Conservation (phyloP, 2,888 invertebrate species). For the Trichopria drosophilae region DNA sequence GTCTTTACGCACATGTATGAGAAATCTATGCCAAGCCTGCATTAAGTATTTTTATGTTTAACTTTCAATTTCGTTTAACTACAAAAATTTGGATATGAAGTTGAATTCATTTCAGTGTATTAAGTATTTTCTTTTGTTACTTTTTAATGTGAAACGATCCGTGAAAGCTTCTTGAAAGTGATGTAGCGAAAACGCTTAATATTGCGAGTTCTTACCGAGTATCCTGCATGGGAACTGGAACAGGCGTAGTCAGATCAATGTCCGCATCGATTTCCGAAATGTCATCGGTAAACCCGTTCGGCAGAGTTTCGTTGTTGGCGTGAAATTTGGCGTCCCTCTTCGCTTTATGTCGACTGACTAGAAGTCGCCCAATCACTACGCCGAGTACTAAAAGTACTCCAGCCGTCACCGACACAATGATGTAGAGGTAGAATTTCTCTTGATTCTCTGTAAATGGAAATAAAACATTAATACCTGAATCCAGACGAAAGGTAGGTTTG, state of each 20-base stretch:
- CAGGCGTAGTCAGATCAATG: constrained; percentile 73
- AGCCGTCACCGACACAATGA: constrained; percentile 75
- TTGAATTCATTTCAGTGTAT: too few species aligned
- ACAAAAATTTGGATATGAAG: too few species aligned
- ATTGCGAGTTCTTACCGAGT: constrained; percentile 48
- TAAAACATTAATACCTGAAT: too few species aligned
- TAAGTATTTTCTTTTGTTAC: too few species aligned
- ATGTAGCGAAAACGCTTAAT: too few species aligned
- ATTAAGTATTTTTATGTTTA: too few species aligned
- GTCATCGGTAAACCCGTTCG: constrained; percentile 83
- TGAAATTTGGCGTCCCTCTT: constrained; percentile 70
- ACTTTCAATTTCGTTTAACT: too few species aligned
- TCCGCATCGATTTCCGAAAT: constrained; percentile 84
- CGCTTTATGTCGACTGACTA: constrained; percentile 68
- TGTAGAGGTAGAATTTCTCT: constrained; percentile 80
- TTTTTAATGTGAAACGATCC: too few species aligned
- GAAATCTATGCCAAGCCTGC: too few species aligned
- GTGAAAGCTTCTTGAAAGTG: too few species aligned
- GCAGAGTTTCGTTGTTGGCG: constrained; percentile 74
- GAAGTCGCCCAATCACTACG: constrained; percentile 71
- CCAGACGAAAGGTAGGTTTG: too few species aligned
- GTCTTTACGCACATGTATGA: too few species aligned
- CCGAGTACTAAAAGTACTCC: constrained; percentile 73
- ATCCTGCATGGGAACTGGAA: constrained; percentile 63
- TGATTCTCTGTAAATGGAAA: constrained; percentile 67